Base-by-base conservation (phyloP, 1,140 invertebrate genomes). In the Eciton burchellii region DNA sequence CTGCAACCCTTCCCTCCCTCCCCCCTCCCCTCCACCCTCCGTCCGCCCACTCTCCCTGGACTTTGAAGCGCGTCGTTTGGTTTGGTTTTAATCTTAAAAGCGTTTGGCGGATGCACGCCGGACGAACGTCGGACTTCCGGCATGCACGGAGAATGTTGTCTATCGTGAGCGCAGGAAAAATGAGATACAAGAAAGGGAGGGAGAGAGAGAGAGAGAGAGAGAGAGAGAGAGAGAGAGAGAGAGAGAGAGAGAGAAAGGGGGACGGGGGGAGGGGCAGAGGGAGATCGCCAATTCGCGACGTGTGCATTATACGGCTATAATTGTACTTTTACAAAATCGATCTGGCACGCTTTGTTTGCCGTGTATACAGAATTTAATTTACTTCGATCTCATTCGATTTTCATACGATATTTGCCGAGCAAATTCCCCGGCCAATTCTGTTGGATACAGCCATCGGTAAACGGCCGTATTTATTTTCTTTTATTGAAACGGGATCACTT, bases 381-480 rank as follows among this genome's bases (percentile, higher is more conserved):
- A 81, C 82, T 88, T 86, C 84, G 59, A 74, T 88, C 86, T 88
- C 87, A 88, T 88, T 89, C 84, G 84, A 89, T 88, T 88, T 86
- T 89, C 84, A 84, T 81, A 72, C 84, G 83, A 86, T 89, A 83
- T 89, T 89, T 88, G 76, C 74, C 73, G 63, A 85, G 82, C 65
- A 82, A 82, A 86, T 87, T 84, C 84, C 85, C 74, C 19, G 65
- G 83, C 82, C 88, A 89, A 89, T 89, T 81, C 77, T 68, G 68
- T 82, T 79, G 79, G 45, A 57, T 68, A 82, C 82, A 84, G 77
- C 56, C 72, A 72, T 82, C 83, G 72, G 77, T 85, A 87, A 89
- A 89, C 84, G 73, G 60, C 52, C 70, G 82, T 89, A 87, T 89
- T 89, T 89, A 87, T 88, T 89, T 85, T 84, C 89, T 89, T 89